These are phyloP conservation scores for Enchytraeus crypticus DNA, from an alignment of 2,888 invertebrate genomes.

Conservation along the genomic window DNA sequence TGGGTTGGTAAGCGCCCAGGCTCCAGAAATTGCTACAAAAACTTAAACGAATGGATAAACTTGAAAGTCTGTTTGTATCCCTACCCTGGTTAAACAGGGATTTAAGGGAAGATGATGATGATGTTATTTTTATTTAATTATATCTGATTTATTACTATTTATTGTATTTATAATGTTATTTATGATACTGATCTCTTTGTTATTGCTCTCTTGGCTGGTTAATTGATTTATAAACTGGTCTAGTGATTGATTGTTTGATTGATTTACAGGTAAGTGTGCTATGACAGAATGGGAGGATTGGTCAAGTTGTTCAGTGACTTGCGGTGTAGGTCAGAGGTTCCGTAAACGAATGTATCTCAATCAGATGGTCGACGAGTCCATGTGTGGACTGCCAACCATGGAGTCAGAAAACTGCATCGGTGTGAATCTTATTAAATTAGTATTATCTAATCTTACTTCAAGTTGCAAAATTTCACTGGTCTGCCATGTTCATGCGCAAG, in stretches of 20 bases:
- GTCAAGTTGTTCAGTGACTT: constrained; percentile 51
- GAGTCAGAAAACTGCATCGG: constrained; percentile 44
- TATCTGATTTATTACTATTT: too few species aligned
- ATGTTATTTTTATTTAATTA: too few species aligned
- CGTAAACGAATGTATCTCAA: constrained; percentile 51
- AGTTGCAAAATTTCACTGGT: neutral
- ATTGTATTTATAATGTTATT: too few species aligned
- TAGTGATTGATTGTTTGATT: too few species aligned
- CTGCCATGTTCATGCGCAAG: neutral
- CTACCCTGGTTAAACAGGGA: too few species aligned
- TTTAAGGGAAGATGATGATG: too few species aligned
- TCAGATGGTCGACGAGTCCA: constrained; percentile 32
- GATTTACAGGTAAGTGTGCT: constrained; percentile 62
- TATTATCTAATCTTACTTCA: neutral
- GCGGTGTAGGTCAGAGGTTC: constrained; percentile 58
- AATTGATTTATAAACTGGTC: too few species aligned
- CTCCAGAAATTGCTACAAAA: too few species aligned
- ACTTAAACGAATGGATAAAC: too few species aligned
- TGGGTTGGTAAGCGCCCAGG: too few species aligned
- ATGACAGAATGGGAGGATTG: constrained; percentile 52
- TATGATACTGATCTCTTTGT: neutral
- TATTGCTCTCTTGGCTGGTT: neutral
- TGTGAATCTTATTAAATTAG: constrained; percentile 2
- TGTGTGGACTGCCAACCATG: constrained; percentile 36
- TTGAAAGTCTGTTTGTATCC: too few species aligned